A percentile compares a stretch with the other conserved stretches of the same genome.
phyloP scores from a whole-genome alignment of 1,140 invertebrate species.

The Scaptomyza montana region DNA sequence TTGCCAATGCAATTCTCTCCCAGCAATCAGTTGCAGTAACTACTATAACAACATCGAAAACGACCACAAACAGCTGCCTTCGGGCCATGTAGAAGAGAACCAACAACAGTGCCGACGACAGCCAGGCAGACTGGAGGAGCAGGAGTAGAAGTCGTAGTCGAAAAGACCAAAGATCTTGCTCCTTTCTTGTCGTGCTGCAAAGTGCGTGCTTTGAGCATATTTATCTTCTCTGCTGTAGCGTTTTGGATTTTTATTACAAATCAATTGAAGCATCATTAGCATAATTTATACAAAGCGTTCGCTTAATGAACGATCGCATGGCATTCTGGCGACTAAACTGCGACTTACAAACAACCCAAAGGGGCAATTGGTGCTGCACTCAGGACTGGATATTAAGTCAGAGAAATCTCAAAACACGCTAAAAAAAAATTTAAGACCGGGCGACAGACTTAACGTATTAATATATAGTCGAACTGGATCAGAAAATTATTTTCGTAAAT shows the following conservation, averaged over 20 bases:
- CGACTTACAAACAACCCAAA: not conserved
- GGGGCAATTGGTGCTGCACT: constrained; percentile 12
- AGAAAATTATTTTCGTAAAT: not conserved
- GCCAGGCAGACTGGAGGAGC: constrained; percentile 19
- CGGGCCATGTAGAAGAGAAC: constrained; percentile 21
- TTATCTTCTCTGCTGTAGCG: constrained; percentile 76
- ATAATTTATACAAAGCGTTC: constrained; percentile 84
- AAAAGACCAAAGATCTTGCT: not conserved
- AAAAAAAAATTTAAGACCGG: not conserved
- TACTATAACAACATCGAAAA: constrained; percentile 25
- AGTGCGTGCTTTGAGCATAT: constrained; percentile 82
- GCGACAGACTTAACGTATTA: not conserved
- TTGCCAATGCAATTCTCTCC: constrained; percentile 14
- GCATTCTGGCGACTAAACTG: not conserved
- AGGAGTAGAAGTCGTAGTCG: constrained; percentile 8
- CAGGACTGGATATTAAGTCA: constrained; percentile 4
- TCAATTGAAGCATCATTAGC: constrained; percentile 84
- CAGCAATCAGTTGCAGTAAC: constrained; percentile 24
- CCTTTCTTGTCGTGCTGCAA: constrained; percentile 34
- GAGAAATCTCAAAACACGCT: not conserved
- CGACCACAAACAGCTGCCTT: constrained; percentile 41
- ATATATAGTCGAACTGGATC: constrained; percentile 1
- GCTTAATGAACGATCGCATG: constrained; percentile 79
- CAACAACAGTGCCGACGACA: constrained; percentile 52
- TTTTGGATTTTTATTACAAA: constrained; percentile 84